These are phyloP conservation scores for Nerophis ophidion DNA, from an alignment of 2,113 vertebrate genomes.

Conservation along the genomic window DNA sequence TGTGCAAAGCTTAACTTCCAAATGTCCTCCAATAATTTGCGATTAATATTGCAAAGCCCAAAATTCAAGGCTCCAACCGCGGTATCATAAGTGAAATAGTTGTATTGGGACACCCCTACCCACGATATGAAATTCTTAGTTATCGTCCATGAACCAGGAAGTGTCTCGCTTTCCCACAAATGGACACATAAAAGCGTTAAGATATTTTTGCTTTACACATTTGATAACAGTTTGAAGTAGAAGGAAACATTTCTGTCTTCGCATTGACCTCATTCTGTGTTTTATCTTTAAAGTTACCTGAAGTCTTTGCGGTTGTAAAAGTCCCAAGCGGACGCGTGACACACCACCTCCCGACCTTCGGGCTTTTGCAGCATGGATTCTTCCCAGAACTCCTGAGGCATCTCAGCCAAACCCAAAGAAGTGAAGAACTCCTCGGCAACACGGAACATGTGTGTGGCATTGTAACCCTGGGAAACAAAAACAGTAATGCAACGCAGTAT, in stretches of 20 bases:
- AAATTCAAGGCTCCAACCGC: too few relatives aligned
- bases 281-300: slow-evolving; percentile 71
- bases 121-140: too few relatives aligned
- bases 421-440: slow-evolving; percentile 90
- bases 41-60: too few relatives aligned
- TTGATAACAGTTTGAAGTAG: not conserved
- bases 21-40: too few relatives aligned
- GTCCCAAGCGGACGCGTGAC: slow-evolving; percentile 96
- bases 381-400: slow-evolving; percentile 88
- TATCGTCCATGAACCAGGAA: too few relatives aligned
- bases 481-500: not conserved
- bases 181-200: too few relatives aligned
- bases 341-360: slow-evolving; percentile 84
- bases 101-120: too few relatives aligned
- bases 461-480: slow-evolving; percentile 76
- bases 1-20: too few relatives aligned
- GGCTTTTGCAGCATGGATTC: slow-evolving; percentile 93
- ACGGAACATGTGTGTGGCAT: slow-evolving; percentile 81
- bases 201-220: not conserved
- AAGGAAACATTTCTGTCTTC: not conserved
- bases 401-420: slow-evolving; percentile 77
- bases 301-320: slow-evolving; percentile 97
- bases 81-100: too few relatives aligned
- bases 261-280: not conserved
- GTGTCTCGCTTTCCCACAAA: too few relatives aligned